phyloP scores from a whole-genome alignment of 2,888 invertebrate genomes.

The Neuroscelio doddi region DNA sequence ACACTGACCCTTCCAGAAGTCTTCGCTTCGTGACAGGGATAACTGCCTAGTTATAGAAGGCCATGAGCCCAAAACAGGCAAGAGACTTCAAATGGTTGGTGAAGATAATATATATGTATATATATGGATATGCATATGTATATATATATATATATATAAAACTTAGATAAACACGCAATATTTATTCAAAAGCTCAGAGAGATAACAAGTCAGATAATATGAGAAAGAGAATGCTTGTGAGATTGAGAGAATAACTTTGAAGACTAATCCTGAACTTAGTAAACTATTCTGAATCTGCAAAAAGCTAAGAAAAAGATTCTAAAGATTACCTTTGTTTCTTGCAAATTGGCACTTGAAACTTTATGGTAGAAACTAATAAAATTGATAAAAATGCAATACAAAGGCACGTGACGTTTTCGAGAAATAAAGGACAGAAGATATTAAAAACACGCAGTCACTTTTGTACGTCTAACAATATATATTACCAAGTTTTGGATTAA shows the following conservation, averaged over 20 bases:
- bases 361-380: too few relatives aligned
- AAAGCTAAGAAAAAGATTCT: too few relatives aligned
- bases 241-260: background rate
- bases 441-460: too few relatives aligned
- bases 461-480: too few relatives aligned
- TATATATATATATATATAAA: slow-evolving; percentile 30
- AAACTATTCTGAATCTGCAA: too few relatives aligned
- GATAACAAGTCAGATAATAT: slow-evolving; percentile 19
- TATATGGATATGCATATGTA: slow-evolving; percentile 40
- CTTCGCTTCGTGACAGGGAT: slow-evolving; percentile 61
- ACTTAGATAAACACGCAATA: slow-evolving; percentile 22
- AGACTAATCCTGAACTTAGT: background rate
- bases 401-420: too few relatives aligned
- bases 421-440: too few relatives aligned
- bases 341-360: too few relatives aligned
- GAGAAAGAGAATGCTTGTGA: slow-evolving; percentile 17
- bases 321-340: too few relatives aligned
- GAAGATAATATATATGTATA: slow-evolving; percentile 47
- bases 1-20: slow-evolving; percentile 35
- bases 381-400: too few relatives aligned
- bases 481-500: too few relatives aligned
- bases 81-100: slow-evolving; percentile 32
- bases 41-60: slow-evolving; percentile 22
- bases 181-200: slow-evolving; percentile 13
- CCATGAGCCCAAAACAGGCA: slow-evolving; percentile 11